These are phyloP conservation scores for Drepanosiphum platanoidis DNA, from an alignment of 2,888 invertebrate genomes.

Conservation along the genomic window DNA sequence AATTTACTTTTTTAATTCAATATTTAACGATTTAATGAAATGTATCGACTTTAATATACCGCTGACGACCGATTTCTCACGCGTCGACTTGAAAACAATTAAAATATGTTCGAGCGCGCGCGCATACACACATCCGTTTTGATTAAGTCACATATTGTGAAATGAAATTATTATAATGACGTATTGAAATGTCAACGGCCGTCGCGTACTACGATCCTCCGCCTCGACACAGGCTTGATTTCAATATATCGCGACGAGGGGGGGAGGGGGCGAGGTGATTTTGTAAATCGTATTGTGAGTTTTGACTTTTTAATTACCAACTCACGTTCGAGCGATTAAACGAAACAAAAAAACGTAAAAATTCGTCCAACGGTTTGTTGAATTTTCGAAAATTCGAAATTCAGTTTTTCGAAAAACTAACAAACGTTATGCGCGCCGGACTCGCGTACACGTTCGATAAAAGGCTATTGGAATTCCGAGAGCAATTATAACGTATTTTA, in stretches of 20 bases:
- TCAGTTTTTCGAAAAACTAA: not conserved
- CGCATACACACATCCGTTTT: not conserved
- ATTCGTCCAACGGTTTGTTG: not conserved
- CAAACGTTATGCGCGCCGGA: not conserved
- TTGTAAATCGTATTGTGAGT: too few species aligned
- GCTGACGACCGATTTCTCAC: not conserved
- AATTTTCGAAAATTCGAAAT: not conserved
- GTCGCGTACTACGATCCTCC: too few species aligned
- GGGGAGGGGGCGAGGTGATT: too few species aligned
- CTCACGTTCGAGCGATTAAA: not conserved
- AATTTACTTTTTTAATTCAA: too few species aligned
- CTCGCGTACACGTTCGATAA: not conserved
- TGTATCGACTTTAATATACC: not conserved
- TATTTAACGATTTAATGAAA: not conserved
- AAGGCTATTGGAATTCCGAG: not conserved
- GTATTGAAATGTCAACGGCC: too few species aligned
- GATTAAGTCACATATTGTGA: not conserved
- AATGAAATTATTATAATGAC: not conserved
- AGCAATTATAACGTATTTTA: slow-evolving; percentile 26
- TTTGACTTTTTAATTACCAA: too few species aligned
- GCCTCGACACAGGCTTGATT: too few species aligned
- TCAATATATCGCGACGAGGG: too few species aligned
- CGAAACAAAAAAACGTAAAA: not conserved
- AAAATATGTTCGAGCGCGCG: not conserved
- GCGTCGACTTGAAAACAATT: not conserved